Evolutionary conservation across 1,140 invertebrate genomes (phyloP).

Genomic region (Cylas formicarius): DNA sequence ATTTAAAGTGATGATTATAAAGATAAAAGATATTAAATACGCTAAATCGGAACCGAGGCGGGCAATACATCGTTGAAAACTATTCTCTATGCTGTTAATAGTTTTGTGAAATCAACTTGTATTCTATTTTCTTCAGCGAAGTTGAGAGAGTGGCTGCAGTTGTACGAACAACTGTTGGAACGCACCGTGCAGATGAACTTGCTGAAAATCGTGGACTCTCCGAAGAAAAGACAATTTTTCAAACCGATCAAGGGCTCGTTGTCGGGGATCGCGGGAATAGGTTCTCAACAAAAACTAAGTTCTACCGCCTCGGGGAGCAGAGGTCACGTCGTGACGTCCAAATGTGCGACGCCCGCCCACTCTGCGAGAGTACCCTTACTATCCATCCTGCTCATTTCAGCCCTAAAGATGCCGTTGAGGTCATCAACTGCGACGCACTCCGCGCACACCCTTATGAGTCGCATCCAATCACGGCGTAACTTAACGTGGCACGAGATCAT

Average conservation of each 20-base stretch:
- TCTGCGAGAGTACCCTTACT: too few relatives aligned
- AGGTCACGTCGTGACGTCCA: slow-evolving; percentile 5
- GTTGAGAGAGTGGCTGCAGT: slow-evolving; percentile 55
- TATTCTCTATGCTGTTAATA: background rate
- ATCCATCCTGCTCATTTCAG: too few relatives aligned
- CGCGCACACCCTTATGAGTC: slow-evolving; percentile 32
- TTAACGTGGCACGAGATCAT: slow-evolving; percentile 60
- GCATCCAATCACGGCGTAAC: slow-evolving; percentile 44
- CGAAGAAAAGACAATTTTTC: slow-evolving; percentile 16
- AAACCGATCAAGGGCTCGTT: slow-evolving; percentile 16
- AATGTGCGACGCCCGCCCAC: slow-evolving; percentile 12
- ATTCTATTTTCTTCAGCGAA: slow-evolving; percentile 36
- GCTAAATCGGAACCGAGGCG: too few relatives aligned
- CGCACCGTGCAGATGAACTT: slow-evolving; percentile 60
- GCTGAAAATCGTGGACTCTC: slow-evolving; percentile 46
- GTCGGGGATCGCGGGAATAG: background rate
- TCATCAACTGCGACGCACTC: slow-evolving; percentile 13
- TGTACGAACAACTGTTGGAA: slow-evolving; percentile 49
- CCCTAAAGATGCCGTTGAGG: slow-evolving; percentile 11
- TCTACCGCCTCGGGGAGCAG: background rate
- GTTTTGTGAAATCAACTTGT: background rate
- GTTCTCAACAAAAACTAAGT: slow-evolving; percentile 3
- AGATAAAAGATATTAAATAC: too few relatives aligned
- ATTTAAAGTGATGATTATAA: too few relatives aligned
- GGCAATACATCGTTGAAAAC: background rate